Evolutionary conservation across 92 coral and sea anemone genomes (phyloP).

Genomic region (Anthopleura xanthogrammica): DNA sequence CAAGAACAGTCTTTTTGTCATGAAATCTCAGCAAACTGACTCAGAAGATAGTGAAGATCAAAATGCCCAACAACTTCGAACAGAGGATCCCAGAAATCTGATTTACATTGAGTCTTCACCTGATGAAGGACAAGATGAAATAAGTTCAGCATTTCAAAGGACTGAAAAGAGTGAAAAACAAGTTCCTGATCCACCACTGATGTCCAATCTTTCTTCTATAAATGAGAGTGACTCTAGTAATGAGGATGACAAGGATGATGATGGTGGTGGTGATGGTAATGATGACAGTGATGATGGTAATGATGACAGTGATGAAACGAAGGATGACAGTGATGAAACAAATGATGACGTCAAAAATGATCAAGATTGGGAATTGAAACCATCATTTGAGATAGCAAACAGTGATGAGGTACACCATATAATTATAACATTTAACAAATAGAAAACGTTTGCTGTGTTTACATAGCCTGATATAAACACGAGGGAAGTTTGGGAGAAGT

Average conservation of each 20-base stretch:
- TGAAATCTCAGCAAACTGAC: not conserved
- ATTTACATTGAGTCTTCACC: not conserved
- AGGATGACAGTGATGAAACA: not conserved
- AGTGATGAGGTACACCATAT: constrained; percentile 5
- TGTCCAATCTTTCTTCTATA: constrained; percentile 41
- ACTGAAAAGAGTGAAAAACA: constrained; percentile 29
- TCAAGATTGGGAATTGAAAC: constrained; percentile 40
- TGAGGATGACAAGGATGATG: not conserved
- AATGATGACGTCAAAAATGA: not conserved
- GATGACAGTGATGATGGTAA: not conserved
- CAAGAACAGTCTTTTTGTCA: no score
- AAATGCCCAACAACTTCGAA: not conserved
- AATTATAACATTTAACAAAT: no score
- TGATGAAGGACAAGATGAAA: not conserved
- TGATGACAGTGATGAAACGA: not conserved
- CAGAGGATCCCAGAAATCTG: no score
- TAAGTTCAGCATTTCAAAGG: not conserved
- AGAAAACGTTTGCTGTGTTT: no score
- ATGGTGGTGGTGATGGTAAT: not conserved
- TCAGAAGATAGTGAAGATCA: not conserved
- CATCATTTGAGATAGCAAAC: constrained; percentile 62
- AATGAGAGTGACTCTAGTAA: constrained; percentile 39
- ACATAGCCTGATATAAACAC: no score
- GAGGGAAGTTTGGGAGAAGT: no score
- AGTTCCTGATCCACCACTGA: constrained; percentile 71